Conservation (phyloP, 2,113 vertebrate genomes). For the Microcebus griseorufus region DNA sequence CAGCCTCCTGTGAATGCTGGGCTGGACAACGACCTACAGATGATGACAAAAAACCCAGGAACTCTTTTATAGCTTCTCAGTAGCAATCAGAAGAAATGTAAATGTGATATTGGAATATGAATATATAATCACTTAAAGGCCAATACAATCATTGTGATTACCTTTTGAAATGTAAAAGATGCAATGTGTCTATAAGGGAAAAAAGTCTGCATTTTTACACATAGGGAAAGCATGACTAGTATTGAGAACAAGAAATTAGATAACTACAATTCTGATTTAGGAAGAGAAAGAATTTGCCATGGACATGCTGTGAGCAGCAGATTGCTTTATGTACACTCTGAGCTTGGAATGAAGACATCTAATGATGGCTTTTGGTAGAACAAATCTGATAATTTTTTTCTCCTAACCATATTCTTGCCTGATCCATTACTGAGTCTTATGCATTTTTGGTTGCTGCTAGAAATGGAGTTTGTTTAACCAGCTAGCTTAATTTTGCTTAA, state of each 20-base stretch:
- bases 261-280: background rate
- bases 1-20: background rate
- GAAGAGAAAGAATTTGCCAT: background rate
- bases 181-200: background rate
- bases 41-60: background rate
- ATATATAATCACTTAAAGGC: background rate
- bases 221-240: background rate
- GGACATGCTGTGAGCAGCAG: constrained; percentile 1
- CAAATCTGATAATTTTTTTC: constrained; percentile 9
- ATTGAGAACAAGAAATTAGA: background rate
- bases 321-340: background rate
- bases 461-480: background rate
- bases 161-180: constrained; percentile 1
- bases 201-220: background rate
- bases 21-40: background rate
- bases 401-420: background rate
- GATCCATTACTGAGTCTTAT: background rate
- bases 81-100: background rate
- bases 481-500: constrained; percentile 19
- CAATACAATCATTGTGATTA: background rate
- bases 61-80: background rate
- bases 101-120: background rate
- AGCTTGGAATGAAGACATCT: constrained; percentile 46
- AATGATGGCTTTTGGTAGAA: constrained; percentile 39
- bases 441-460: background rate